Base-by-base conservation (phyloP, 2,113 vertebrate genomes). In the Centropristis striata region DNA sequence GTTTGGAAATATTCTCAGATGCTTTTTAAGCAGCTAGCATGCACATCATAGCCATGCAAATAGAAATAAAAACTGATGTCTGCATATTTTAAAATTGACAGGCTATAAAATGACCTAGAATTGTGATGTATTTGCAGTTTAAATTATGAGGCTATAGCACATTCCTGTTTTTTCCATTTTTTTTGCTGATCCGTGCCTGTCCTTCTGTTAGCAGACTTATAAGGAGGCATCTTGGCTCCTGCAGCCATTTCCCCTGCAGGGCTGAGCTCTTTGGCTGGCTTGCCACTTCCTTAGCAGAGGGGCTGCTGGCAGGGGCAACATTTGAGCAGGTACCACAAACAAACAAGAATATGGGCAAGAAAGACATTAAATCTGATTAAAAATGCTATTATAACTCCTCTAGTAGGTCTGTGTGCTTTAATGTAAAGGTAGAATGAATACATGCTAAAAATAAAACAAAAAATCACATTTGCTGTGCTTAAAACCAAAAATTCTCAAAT, bases 251-350 rank as follows among this genome's bases (percentile, higher is more conserved):
- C 80, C 72, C 90, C 90, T 88, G 90, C 88, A 88, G 93, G 59
- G 87, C 85, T 89, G 81, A 90, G 83, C 91, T 88, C 84, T 91
- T 91, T 93, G 92, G 91, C 91, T 75, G 82, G 78, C 75, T 77
- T n/a, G 14, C 21, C 68, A 85, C 85, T 93, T 94, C 91, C 90
- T 84, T 76, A 88, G 83, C 94, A 90, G 87, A 92, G 92, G 91
- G 92, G 73, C 86, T 81, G 86, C 91, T 93, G 92, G 94, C 93
- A 90, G 90, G 80, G 57, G 88, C 89, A 69, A 88, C 87, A 78
- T 61, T 78, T 57, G 77, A 87, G 65, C 75, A 92, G 79, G 93
- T 93, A 88, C 71, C 47, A 66, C 73, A 71, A 70, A 83, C 84
- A 85, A 55, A 85, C 81, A 78, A 16, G 10, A 53, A 44, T 1